Conservation (phyloP, 1,140 invertebrate species). For the Drosophila sp. region DNA sequence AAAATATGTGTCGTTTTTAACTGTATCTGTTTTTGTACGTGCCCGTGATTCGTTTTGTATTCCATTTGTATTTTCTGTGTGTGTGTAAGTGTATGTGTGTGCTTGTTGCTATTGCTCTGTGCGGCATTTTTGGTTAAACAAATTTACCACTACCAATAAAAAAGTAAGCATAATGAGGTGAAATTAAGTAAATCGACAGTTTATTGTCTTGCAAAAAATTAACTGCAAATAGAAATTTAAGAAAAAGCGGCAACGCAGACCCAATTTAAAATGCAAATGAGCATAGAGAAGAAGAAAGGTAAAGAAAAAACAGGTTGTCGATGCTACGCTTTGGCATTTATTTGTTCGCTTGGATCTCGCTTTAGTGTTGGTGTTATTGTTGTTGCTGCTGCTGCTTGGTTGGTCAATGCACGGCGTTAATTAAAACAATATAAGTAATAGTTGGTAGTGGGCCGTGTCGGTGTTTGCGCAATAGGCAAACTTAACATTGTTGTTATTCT, state of each 20-base stretch:
- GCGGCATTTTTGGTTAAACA: conserved; percentile 59
- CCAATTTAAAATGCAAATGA: conserved; percentile 52
- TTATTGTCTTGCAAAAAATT: conserved; percentile 44
- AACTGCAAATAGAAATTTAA: conserved; percentile 40
- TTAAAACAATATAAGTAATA: conserved; percentile 35
- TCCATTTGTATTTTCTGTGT: conserved; percentile 33
- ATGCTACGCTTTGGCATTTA: conserved; percentile 56
- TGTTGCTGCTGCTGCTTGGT: conserved; percentile 28
- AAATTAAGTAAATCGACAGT: conserved; percentile 40
- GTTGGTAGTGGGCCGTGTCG: conserved; percentile 23
- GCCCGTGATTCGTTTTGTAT: conserved; percentile 35
- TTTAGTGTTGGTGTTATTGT: conserved; percentile 21
- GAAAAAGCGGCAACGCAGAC: conserved; percentile 32
- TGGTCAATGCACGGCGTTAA: conserved; percentile 53
- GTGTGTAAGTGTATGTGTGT: conserved; percentile 10
- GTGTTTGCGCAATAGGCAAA: conserved; percentile 46
- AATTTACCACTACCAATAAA: conserved; percentile 42
- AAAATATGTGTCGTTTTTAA: conserved; percentile 43
- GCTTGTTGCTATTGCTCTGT: conserved; percentile 49
- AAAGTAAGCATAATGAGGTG: conserved; percentile 50
- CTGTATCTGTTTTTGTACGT: conserved; percentile 27
- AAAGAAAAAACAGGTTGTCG: conserved; percentile 52
- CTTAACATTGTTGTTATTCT: conserved; percentile 28
- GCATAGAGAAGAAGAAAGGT: conserved; percentile 26
- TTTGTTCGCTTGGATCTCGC: conserved; percentile 39